A percentile compares a stretch with the other conserved stretches of the same genome.
These are phyloP conservation scores for Neelides folsomi DNA, from an alignment of 2,888 invertebrate species.

Conservation along the genomic window DNA sequence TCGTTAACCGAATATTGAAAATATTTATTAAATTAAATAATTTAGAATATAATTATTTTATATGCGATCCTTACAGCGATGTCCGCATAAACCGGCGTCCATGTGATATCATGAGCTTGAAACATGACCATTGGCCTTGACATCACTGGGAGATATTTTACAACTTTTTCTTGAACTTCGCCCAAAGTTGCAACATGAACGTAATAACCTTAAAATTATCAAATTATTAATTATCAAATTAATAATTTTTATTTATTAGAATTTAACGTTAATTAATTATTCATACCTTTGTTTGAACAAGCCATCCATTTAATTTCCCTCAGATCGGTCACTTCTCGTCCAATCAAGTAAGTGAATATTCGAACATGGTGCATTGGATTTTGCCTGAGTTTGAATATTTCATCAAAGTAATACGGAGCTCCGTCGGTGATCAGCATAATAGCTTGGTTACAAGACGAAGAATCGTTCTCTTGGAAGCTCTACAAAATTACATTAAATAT, in stretches of 20 bases:
- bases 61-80: conserved; percentile 61
- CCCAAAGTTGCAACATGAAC: conserved; percentile 92
- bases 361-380: conserved; percentile 62
- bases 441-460: conserved; percentile 92
- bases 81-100: conserved; percentile 95
- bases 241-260: neutral
- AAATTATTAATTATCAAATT: too few relatives aligned
- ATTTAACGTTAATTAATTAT: neutral
- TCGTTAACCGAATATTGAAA: too few relatives aligned
- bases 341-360: conserved; percentile 96
- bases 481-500: conserved; percentile 11
- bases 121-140: conserved; percentile 73
- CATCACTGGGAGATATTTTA: conserved; percentile 94
- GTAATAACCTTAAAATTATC: conserved; percentile 65
- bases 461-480: conserved; percentile 45
- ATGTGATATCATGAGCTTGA: conserved; percentile 68
- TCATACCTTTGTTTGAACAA: conserved; percentile 82
- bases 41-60: too few relatives aligned
- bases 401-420: conserved; percentile 83
- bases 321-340: conserved; percentile 84
- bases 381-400: conserved; percentile 57
- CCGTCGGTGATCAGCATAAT: conserved; percentile 99
- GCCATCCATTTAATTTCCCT: conserved; percentile 96
- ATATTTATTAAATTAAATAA: too few relatives aligned
- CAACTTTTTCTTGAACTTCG: conserved; percentile 92